A percentile compares a stretch with the other conserved stretches of the same genome.
Conservation (phyloP, 2,888 invertebrate species). For the Drosophila vallismaia region DNA sequence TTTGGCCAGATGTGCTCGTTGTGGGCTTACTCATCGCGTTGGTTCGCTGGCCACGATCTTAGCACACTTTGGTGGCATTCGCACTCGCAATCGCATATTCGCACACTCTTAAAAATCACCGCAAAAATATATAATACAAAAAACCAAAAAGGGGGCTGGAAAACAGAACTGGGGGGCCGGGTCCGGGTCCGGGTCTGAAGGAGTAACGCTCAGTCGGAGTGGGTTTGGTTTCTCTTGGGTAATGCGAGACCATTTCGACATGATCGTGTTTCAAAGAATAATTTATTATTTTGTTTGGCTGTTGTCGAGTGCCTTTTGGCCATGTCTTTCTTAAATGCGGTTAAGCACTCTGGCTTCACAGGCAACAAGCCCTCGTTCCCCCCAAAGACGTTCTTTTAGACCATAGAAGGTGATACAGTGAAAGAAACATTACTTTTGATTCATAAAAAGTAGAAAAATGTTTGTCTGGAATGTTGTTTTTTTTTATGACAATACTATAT, state of each 20-base stretch:
- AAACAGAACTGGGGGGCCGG: background rate
- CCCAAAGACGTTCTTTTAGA: conserved; percentile 21
- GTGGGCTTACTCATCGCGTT: conserved; percentile 65
- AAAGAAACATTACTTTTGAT: background rate
- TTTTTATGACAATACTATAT: background rate
- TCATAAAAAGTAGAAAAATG: too few relatives aligned
- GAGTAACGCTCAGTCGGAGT: conserved; percentile 48
- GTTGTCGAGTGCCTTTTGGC: conserved; percentile 44
- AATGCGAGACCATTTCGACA: conserved; percentile 70
- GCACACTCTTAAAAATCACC: conserved; percentile 8
- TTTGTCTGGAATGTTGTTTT: too few relatives aligned
- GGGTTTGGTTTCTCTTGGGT: conserved; percentile 61
- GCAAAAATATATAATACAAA: conserved; percentile 5
- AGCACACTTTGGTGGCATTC: conserved; percentile 46
- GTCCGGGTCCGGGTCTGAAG: conserved; percentile 1
- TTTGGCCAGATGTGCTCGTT: conserved; percentile 60
- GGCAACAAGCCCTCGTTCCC: conserved; percentile 9
- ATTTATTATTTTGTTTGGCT: conserved; percentile 56
- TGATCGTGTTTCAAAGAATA: conserved; percentile 71
- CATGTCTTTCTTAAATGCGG: conserved; percentile 65
- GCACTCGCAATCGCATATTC: conserved; percentile 17
- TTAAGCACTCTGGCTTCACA: conserved; percentile 65
- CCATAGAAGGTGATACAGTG: conserved; percentile 11
- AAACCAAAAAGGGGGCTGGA: conserved; percentile 2
- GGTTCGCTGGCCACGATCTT: conserved; percentile 67